Percentiles rank a stretch among this genome's conserved stretches.
Evolutionary conservation across 2,888 invertebrate species (phyloP).

Genomic region (Euplexia lucipara): DNA sequence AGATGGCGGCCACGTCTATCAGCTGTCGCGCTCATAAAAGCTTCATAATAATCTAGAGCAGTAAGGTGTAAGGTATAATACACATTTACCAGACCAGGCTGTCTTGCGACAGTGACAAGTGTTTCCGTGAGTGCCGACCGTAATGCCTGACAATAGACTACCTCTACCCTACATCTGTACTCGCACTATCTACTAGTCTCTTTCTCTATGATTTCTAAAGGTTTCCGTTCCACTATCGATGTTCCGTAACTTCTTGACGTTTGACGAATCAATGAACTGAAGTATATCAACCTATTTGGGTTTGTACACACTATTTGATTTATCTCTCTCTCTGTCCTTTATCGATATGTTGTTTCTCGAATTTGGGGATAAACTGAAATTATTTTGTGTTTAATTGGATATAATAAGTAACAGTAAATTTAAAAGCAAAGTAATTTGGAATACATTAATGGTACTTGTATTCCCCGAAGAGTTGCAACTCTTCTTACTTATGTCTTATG

Average conservation of each 20-base stretch:
- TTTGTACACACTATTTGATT: conserved; percentile 39
- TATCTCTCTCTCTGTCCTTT: conserved; percentile 28
- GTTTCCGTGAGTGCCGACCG: conserved; percentile 86
- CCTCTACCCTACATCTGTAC: conserved; percentile 79
- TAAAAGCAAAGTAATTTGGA: too few relatives aligned
- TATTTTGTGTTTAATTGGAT: conserved; percentile 18
- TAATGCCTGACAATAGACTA: conserved; percentile 81
- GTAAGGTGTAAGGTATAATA: conserved; percentile 69
- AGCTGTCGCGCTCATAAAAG: conserved; percentile 67
- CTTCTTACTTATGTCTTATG: too few relatives aligned
- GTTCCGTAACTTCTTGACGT: conserved; percentile 77
- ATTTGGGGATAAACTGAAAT: conserved; percentile 11
- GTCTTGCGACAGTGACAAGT: conserved; percentile 85
- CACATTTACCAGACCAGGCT: conserved; percentile 80
- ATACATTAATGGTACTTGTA: too few relatives aligned
- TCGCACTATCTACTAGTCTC: conserved; percentile 81
- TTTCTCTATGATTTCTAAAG: conserved; percentile 86
- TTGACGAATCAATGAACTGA: conserved; percentile 74
- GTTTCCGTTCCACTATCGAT: conserved; percentile 82
- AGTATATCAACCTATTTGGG: conserved; percentile 57
- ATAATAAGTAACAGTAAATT: too few relatives aligned
- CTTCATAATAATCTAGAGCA: conserved; percentile 59
- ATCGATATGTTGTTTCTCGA: conserved; percentile 29
- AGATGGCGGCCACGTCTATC: conserved; percentile 53
- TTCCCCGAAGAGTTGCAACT: too few relatives aligned